A percentile compares a stretch with the other conserved stretches of the same genome.
phyloP scores from a whole-genome alignment of 2,797 vertebrate species.

The Lepus oiostolus region DNA sequence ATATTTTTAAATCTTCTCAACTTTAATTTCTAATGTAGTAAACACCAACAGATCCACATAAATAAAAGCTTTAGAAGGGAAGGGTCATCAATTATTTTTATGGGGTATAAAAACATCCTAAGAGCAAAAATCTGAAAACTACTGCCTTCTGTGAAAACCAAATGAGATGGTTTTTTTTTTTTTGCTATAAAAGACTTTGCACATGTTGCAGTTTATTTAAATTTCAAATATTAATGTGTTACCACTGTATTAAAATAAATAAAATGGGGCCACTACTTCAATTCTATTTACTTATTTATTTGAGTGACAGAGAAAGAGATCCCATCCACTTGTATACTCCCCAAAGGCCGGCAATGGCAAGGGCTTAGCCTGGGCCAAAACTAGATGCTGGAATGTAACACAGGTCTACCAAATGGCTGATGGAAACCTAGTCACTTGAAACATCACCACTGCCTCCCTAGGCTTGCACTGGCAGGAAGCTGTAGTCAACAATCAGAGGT shows the following conservation, averaged over 20 bases:
- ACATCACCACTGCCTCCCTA: too few relatives aligned
- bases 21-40: constrained; percentile 31
- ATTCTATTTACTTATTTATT: too few relatives aligned
- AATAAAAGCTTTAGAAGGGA: not conserved
- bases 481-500: too few relatives aligned
- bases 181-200: not conserved
- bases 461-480: too few relatives aligned
- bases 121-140: not conserved
- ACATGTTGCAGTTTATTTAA: constrained; percentile 16
- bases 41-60: not conserved
- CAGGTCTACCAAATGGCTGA: too few relatives aligned
- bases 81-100: not conserved
- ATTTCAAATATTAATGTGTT: not conserved
- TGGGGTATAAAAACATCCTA: not conserved
- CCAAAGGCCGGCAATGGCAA: too few relatives aligned
- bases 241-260: constrained; percentile 19
- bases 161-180: not conserved
- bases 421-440: too few relatives aligned
- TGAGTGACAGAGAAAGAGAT: too few relatives aligned
- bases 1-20: constrained; percentile 36
- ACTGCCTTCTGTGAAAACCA: not conserved
- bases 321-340: too few relatives aligned
- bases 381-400: too few relatives aligned
- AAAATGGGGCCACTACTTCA: not conserved
- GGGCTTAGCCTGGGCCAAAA: too few relatives aligned